Evolutionary conservation across 1,140 invertebrate species (phyloP).

Genomic region (Pectinophora gossypiella): DNA sequence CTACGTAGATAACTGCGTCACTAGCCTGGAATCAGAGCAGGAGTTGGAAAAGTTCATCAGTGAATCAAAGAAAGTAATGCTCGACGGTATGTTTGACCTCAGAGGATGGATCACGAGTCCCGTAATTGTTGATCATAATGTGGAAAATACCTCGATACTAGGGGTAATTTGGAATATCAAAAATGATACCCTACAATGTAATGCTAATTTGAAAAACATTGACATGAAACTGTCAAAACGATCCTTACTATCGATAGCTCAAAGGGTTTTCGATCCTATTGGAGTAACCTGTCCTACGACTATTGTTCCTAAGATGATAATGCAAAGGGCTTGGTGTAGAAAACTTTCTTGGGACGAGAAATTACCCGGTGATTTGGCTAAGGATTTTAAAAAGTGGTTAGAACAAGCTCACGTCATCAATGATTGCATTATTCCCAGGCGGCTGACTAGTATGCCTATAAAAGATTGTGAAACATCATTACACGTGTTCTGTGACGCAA

Average conservation of each 20-base stretch:
- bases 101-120: constrained; percentile 1
- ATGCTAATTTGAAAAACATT: background rate
- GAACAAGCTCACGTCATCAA: background rate
- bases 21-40: background rate
- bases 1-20: constrained; percentile 9
- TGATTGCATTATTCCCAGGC: background rate
- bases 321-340: background rate
- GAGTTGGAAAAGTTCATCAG: constrained; percentile 1
- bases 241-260: background rate
- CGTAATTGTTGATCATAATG: background rate
- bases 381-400: background rate
- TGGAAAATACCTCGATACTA: background rate
- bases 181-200: constrained; percentile 1
- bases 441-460: background rate
- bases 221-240: background rate
- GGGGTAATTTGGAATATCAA: constrained; percentile 2
- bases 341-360: constrained; percentile 3
- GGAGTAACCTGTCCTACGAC: constrained; percentile 1
- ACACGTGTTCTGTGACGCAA: constrained; percentile 8
- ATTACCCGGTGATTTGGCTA: background rate
- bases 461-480: background rate
- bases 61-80: constrained; percentile 1
- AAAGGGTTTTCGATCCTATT: constrained; percentile 7
- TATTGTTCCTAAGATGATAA: background rate
- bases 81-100: constrained; percentile 3